Base-by-base conservation (phyloP, 1,140 invertebrate species). In the Myzus persicae region DNA sequence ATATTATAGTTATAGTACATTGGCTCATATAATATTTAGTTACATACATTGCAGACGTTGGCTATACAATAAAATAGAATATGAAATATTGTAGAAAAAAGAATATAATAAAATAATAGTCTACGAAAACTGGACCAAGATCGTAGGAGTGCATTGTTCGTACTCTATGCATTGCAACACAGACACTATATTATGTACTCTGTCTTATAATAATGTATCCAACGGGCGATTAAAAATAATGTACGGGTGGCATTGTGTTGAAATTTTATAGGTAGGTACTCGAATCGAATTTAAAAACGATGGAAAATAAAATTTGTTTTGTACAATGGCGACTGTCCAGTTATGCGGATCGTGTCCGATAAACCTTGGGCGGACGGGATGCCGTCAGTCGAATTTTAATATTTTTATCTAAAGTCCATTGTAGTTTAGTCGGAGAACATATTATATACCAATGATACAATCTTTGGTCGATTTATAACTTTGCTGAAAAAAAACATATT, bases 241-340 rank as follows among this genome's bases (percentile, higher is more conserved):
- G 51, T 54, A 54, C 36, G 89, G 36, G 87, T 20, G 87, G 44
- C n/a, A 89, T 90, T 90, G 89, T 90, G 89, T 90, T 67, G 89
- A 90, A 59, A 90, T 90, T 90, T 59, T 40, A 42, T 90, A 76
- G 9, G 59, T 31, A 67, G 59, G 59, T 76, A 67, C 54, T 90
- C 89, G 89, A 42, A 67, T 90, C 89, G 89, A 67, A 90, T 90
- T 90, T 90, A 90, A 67, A 90, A 90, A 90, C 89, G n/a, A 67
- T 42, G 38, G 36, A 90, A 67, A 90, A 90, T 31, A n/a, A 59
- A 90, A 90, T 90, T 51, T 51, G 46, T 89, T 89, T 67, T 24
- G 9, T 89, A 89, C 42, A 42, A 90, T 67, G 89, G 87, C 14
- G 88, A 40, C 88, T 11, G 87, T 89, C 48, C 46, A 59, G 88